Percentiles rank a stretch among this genome's conserved stretches.
phyloP scores from a whole-genome alignment of 2,888 invertebrate genomes.

The Sphaerophoria taeniata region DNA sequence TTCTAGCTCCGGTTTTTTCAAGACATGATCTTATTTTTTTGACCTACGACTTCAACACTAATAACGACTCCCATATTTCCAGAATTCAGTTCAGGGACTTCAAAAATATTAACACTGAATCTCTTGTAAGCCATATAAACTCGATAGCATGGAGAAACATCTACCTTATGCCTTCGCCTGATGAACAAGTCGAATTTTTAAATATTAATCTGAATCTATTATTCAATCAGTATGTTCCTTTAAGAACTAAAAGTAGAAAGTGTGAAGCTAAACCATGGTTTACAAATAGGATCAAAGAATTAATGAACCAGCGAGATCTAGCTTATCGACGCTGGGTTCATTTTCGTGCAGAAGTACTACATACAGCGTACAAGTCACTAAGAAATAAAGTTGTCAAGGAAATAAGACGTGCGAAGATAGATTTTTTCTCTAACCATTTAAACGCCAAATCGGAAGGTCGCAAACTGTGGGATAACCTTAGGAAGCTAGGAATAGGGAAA shows the following conservation, averaged over 20 bases:
- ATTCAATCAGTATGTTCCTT: background rate
- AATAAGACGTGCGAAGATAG: background rate
- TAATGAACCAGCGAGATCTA: too few relatives aligned
- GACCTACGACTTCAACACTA: conserved; percentile 10
- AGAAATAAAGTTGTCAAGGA: background rate
- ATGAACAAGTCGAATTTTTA: background rate
- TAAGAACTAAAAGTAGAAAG: too few relatives aligned
- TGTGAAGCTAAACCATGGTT: too few relatives aligned
- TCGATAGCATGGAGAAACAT: too few relatives aligned
- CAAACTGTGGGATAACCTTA: background rate
- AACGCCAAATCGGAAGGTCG: background rate
- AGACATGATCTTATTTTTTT: conserved; percentile 19
- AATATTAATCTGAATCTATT: background rate
- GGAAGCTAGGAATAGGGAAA: background rate
- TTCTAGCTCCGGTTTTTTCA: conserved; percentile 6
- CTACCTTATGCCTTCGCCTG: background rate
- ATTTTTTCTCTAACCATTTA: background rate
- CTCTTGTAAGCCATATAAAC: too few relatives aligned
- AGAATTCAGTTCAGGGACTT: background rate
- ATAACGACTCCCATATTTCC: background rate
- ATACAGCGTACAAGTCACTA: background rate
- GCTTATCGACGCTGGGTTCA: too few relatives aligned
- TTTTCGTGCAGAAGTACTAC: background rate
- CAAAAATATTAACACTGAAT: too few relatives aligned
- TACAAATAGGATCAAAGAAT: too few relatives aligned